Conservation (phyloP, 2,888 invertebrate species). For the Pogonocherus hispidulus region DNA sequence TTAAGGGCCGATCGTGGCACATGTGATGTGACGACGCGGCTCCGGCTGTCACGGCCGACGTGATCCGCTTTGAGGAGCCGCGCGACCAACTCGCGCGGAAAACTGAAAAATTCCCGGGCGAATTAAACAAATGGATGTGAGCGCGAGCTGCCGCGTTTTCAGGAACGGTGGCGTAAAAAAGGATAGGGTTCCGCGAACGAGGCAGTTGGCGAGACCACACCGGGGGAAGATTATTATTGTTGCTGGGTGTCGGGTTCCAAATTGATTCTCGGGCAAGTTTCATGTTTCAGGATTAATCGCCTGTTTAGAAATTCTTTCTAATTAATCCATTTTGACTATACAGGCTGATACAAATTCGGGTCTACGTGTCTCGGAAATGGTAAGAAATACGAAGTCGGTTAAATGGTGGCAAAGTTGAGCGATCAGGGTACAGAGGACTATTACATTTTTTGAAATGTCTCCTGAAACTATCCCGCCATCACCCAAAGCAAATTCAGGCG, state of each 20-base stretch:
- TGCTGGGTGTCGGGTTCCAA: too few relatives aligned
- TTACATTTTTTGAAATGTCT: too few relatives aligned
- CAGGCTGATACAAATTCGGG: too few relatives aligned
- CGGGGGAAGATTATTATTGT: too few relatives aligned
- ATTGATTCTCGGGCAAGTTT: neutral
- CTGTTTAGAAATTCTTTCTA: too few relatives aligned
- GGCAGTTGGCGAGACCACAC: neutral
- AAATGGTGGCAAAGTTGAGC: too few relatives aligned
- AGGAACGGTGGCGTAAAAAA: slow-evolving; percentile 13
- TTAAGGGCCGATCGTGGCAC: slow-evolving; percentile 36
- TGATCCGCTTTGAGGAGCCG: slow-evolving; percentile 41
- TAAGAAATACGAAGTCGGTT: too few relatives aligned
- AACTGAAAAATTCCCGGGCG: slow-evolving; percentile 38
- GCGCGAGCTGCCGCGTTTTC: slow-evolving; percentile 11
- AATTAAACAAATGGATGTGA: slow-evolving; percentile 10
- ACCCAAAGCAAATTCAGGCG: too few relatives aligned
- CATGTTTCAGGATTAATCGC: neutral
- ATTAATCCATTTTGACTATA: too few relatives aligned
- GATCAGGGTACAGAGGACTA: too few relatives aligned
- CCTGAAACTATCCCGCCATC: too few relatives aligned
- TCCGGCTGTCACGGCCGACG: slow-evolving; percentile 39
- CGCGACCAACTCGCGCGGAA: slow-evolving; percentile 39
- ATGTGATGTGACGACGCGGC: slow-evolving; percentile 43
- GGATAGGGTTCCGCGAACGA: neutral
- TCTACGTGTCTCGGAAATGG: too few relatives aligned